These are phyloP conservation scores for Drosophila yooni DNA, from an alignment of 2,888 invertebrate species.

Conservation along the genomic window DNA sequence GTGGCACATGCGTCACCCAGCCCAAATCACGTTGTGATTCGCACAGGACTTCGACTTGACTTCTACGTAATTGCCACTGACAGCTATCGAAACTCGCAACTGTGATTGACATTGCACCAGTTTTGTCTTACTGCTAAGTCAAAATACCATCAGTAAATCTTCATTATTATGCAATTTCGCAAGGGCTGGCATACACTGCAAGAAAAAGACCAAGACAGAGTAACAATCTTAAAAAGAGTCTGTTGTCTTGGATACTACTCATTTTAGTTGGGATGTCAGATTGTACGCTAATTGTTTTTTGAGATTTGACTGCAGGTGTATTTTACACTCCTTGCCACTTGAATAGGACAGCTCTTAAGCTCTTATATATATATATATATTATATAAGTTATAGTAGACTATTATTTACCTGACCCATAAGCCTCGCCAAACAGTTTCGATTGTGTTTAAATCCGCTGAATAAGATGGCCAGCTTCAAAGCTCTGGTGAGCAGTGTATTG, in stretches of 20 bases:
- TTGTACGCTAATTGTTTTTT: not conserved
- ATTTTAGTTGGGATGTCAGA: not conserved
- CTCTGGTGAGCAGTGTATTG: not conserved
- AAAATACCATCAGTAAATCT: slow-evolving; percentile 3
- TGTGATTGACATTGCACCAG: slow-evolving; percentile 43
- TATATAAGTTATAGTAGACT: not conserved
- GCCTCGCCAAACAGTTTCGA: not conserved
- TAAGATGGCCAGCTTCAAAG: not conserved
- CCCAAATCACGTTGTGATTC: slow-evolving; percentile 56
- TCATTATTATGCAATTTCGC: slow-evolving; percentile 9
- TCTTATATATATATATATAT: too few relatives aligned
- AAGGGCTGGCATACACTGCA: not conserved
- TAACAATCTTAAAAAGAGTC: not conserved
- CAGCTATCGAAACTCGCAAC: slow-evolving; percentile 46
- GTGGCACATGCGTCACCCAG: slow-evolving; percentile 50
- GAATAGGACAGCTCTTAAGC: too few relatives aligned
- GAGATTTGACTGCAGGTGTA: not conserved
- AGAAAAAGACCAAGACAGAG: too few relatives aligned
- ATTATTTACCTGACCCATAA: not conserved
- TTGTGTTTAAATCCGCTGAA: not conserved
- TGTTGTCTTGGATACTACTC: too few relatives aligned
- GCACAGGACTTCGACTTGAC: slow-evolving; percentile 60
- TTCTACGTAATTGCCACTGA: slow-evolving; percentile 68
- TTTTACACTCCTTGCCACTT: too few relatives aligned
- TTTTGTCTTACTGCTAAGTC: not conserved